Evolutionary conservation across 2,888 invertebrate species (phyloP).

Genomic region (Chaetogeoica ovagalla): DNA sequence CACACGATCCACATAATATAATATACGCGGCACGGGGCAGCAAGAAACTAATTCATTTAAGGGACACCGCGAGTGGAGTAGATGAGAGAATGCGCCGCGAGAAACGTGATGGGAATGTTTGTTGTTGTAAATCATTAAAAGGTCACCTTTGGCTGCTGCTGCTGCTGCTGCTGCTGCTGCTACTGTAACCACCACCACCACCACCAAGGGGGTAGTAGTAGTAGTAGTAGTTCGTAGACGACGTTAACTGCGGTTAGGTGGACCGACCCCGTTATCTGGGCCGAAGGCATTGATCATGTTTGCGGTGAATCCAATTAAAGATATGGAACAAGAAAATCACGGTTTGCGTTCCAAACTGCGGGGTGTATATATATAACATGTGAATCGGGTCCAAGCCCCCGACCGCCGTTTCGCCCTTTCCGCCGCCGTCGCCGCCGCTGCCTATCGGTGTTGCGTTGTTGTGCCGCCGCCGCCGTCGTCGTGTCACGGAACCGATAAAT

Average conservation of each 20-base stretch:
- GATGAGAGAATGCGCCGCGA: background rate
- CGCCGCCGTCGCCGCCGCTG: no score
- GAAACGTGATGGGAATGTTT: conserved; percentile 53
- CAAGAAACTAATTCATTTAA: conserved; percentile 53
- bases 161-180: conserved; percentile 15
- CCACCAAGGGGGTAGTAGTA: conserved; percentile 32
- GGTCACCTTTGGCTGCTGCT: conserved; percentile 43
- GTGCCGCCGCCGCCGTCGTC: no score
- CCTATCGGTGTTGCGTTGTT: conserved; percentile 13
- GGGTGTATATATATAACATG: conserved; percentile 8
- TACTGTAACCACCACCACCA: no score
- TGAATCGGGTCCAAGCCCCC: conserved; percentile 48
- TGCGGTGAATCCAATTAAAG: conserved; percentile 52
- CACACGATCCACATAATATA: conserved; percentile 13
- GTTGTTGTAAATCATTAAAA: conserved; percentile 53
- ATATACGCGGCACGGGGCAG: background rate
- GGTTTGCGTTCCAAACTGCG: conserved; percentile 26
- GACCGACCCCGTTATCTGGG: conserved; percentile 51
- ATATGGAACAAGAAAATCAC: conserved; percentile 52
- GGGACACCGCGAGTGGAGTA: conserved; percentile 2
- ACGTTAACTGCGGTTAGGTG: conserved; percentile 47
- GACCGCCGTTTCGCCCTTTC: conserved; percentile 46
- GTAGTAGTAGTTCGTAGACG: conserved; percentile 3
- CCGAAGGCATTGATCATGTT: conserved; percentile 50
- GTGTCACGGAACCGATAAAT: conserved; percentile 45